Percentiles rank a stretch among this genome's conserved stretches.
Conservation (phyloP, 92 coral and sea anemone genomes). For the Umimayanthus chanpuru region DNA sequence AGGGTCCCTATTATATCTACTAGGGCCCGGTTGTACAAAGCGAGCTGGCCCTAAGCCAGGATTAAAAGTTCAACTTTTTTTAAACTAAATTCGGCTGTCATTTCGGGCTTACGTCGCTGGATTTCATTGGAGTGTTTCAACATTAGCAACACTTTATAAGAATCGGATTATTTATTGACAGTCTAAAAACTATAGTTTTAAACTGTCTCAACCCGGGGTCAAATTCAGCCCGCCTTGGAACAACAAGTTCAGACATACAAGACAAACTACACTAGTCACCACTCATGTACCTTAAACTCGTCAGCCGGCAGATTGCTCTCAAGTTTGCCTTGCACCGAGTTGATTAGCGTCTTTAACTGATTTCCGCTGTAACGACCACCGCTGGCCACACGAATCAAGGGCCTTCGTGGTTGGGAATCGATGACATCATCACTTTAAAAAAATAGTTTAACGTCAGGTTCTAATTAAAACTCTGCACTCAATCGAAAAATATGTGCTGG, state of each 20-base stretch:
- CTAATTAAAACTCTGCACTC: neutral
- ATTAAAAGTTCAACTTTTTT: no score
- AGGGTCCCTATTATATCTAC: no score
- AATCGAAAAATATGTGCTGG: neutral
- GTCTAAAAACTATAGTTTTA: no score
- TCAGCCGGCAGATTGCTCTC: conserved; percentile 70
- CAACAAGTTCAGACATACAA: neutral
- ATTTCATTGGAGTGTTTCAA: no score
- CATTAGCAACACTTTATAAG: no score
- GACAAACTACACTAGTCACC: neutral
- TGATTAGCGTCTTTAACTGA: conserved; percentile 65
- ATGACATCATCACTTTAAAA: conserved; percentile 57
- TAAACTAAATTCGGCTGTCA: no score
- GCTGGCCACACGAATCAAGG: conserved; percentile 74
- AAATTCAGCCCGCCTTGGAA: neutral
- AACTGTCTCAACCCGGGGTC: neutral
- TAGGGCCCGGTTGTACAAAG: no score
- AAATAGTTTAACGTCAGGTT: neutral
- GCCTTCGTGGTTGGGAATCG: conserved; percentile 49
- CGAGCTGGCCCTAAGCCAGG: no score
- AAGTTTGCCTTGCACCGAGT: conserved; percentile 64
- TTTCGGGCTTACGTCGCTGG: no score
- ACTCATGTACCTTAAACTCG: conserved; percentile 75
- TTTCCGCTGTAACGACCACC: conserved; percentile 85
- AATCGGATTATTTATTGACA: no score